phyloP scores from a whole-genome alignment of 2,797 vertebrate species.

The Mormyrops boulengeri region DNA sequence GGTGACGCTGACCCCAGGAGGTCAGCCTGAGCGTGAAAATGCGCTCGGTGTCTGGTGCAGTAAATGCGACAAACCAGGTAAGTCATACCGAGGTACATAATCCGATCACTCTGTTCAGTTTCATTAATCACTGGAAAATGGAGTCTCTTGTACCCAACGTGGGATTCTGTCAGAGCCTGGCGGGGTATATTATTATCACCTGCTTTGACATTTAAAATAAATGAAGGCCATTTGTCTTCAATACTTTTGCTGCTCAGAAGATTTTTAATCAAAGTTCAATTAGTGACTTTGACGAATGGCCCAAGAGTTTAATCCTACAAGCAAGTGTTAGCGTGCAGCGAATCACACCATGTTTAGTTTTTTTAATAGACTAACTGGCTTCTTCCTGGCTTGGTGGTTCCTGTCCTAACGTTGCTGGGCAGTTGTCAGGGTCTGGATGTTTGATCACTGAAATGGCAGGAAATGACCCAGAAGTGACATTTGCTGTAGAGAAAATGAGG shows the following conservation, averaged over 20 bases:
- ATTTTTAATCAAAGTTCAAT: slow-evolving; percentile 56
- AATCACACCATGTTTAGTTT: slow-evolving; percentile 18
- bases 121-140: slow-evolving; percentile 29
- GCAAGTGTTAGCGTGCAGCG: slow-evolving; percentile 24
- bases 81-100: not conserved
- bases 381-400: not conserved
- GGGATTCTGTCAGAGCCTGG: slow-evolving; percentile 39
- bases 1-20: slow-evolving; percentile 19
- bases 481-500: not conserved
- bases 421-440: slow-evolving; percentile 17
- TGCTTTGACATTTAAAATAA: slow-evolving; percentile 41
- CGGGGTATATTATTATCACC: slow-evolving; percentile 41
- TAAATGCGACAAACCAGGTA: not conserved
- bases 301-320: slow-evolving; percentile 24
- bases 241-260: slow-evolving; percentile 45
- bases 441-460: not conserved
- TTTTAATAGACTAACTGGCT: not conserved
- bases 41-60: not conserved
- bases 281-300: slow-evolving; percentile 55
- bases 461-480: not conserved
- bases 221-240: slow-evolving; percentile 52
- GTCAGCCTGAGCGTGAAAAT: not conserved
- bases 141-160: slow-evolving; percentile 36
- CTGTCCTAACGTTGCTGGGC: slow-evolving; percentile 22
- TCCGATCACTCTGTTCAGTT: not conserved